Evolutionary conservation across 2,113 vertebrate genomes (phyloP).

Genomic region (Nycticryphes semicollaris): DNA sequence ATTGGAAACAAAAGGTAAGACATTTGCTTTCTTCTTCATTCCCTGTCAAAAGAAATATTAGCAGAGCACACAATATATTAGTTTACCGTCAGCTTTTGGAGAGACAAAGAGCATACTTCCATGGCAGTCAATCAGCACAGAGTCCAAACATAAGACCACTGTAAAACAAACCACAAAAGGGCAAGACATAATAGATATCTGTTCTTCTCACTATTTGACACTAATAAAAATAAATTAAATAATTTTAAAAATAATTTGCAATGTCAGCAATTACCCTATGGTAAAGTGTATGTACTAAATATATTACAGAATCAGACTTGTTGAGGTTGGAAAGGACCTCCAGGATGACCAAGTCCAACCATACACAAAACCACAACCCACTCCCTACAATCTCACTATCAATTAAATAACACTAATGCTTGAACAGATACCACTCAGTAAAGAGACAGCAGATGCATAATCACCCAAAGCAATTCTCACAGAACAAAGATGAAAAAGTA

Average conservation of each 20-base stretch:
- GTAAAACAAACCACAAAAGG: conserved; percentile 22
- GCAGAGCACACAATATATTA: not conserved
- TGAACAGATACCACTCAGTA: not conserved
- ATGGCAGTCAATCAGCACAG: conserved; percentile 78
- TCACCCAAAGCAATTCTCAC: not conserved
- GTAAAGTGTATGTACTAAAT: not conserved
- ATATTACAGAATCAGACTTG: too few relatives aligned
- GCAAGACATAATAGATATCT: not conserved
- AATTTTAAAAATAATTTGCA: not conserved
- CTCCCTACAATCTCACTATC: too few relatives aligned
- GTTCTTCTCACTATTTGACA: not conserved
- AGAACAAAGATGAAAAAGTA: not conserved
- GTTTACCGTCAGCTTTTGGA: conserved; percentile 80
- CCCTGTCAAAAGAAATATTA: not conserved
- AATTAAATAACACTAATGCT: not conserved
- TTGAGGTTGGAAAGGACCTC: too few relatives aligned
- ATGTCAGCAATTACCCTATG: rapidly evolving
- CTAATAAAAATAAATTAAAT: not conserved
- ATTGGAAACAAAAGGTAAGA: conserved; percentile 33
- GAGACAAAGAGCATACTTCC: conserved; percentile 83
- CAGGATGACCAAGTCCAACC: too few relatives aligned
- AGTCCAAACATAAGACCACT: conserved; percentile 86
- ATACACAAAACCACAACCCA: too few relatives aligned
- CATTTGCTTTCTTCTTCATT: not conserved
- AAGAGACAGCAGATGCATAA: not conserved